phyloP scores from a whole-genome alignment of 2,888 invertebrate genomes.

The Cistogaster globosa region DNA sequence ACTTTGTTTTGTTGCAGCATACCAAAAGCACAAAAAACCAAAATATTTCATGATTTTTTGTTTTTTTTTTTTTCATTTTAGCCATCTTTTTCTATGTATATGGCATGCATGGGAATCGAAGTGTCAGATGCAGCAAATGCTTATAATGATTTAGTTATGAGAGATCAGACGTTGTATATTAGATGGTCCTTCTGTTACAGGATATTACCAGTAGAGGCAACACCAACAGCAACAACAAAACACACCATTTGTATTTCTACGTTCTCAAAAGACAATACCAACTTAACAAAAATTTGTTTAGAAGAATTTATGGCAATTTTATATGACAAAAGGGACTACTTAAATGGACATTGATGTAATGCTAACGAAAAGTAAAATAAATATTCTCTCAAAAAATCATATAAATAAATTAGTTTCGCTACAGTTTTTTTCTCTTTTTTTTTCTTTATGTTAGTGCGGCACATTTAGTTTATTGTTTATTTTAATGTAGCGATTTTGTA shows the following conservation, averaged over 20 bases:
- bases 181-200: conserved; percentile 19
- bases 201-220: conserved; percentile 16
- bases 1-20: conserved; percentile 64
- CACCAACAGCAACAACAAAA: conserved; percentile 22
- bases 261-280: conserved; percentile 23
- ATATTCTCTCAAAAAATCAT: conserved; percentile 38
- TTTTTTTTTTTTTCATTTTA: background rate
- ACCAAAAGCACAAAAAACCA: conserved; percentile 5
- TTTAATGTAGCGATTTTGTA: background rate
- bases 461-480: no score
- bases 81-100: conserved; percentile 40
- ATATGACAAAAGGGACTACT: conserved; percentile 71
- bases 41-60: conserved; percentile 17
- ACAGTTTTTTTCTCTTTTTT: background rate
- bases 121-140: conserved; percentile 71
- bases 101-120: conserved; percentile 69
- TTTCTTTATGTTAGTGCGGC: background rate
- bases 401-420: conserved; percentile 46
- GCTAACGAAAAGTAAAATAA: conserved; percentile 39
- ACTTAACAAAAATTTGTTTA: conserved; percentile 55
- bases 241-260: background rate
- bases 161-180: conserved; percentile 54
- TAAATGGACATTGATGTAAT: conserved; percentile 69
- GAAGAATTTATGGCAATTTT: conserved; percentile 68
- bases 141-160: conserved; percentile 71